Conservation (phyloP, 1,140 invertebrate species). For the Hylyphantes graminicola region DNA sequence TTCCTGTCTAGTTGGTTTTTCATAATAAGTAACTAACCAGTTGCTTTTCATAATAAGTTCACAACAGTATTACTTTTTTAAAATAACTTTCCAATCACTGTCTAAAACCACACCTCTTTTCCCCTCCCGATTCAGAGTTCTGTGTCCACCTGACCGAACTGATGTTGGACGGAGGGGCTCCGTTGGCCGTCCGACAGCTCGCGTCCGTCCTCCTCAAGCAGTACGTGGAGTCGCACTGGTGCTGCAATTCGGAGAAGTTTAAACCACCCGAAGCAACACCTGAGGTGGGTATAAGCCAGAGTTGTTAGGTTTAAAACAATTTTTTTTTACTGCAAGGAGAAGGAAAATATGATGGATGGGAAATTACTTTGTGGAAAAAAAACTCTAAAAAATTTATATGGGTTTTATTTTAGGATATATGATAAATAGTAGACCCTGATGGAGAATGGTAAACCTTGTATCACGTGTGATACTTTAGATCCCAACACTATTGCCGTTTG, state of each 20-base stretch:
- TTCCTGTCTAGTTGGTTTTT: too few species aligned
- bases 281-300: slow-evolving; percentile 29
- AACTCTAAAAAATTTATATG: too few species aligned
- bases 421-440: too few species aligned
- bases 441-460: too few species aligned
- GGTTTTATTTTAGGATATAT: too few species aligned
- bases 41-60: too few species aligned
- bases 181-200: slow-evolving; percentile 76
- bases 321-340: neutral
- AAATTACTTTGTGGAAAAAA: too few species aligned
- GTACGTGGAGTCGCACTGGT: slow-evolving; percentile 83
- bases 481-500: too few species aligned
- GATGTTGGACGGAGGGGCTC: slow-evolving; percentile 76
- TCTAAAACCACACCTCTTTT: neutral
- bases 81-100: neutral
- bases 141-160: slow-evolving; percentile 80
- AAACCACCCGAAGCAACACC: slow-evolving; percentile 73
- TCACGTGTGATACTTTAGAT: too few species aligned
- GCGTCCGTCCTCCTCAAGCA: slow-evolving; percentile 81
- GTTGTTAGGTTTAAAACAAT: neutral
- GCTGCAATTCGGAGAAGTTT: slow-evolving; percentile 73
- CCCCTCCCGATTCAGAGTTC: slow-evolving; percentile 72
- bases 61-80: too few species aligned
- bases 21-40: too few species aligned
- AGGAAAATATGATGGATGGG: too few species aligned